Conservation (phyloP, 2,113 vertebrate species). For the Xenotilapia flavipinnis region DNA sequence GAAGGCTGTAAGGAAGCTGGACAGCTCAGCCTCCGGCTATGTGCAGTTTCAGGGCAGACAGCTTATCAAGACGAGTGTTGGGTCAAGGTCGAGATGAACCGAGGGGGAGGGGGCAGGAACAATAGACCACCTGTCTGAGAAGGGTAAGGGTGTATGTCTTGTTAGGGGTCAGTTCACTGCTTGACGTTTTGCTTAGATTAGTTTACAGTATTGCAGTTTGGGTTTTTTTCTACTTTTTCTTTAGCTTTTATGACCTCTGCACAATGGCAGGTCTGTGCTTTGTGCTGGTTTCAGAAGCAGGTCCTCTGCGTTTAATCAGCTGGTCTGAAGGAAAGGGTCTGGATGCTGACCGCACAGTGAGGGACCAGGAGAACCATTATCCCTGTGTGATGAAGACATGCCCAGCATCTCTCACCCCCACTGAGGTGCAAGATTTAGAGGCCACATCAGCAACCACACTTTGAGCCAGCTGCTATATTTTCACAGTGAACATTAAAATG, state of each 20-base stretch:
- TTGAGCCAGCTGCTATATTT: neutral
- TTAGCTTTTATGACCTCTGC: neutral
- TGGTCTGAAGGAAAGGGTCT: neutral
- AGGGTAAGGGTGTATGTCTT: neutral
- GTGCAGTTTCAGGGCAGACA: conserved; percentile 3
- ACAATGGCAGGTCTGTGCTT: neutral
- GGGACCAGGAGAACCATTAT: neutral
- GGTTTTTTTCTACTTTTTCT: fast-evolving
- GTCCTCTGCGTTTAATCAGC: neutral
- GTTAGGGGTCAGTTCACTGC: neutral
- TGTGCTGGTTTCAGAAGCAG: neutral
- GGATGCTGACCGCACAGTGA: neutral
- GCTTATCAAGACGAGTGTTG: conserved; percentile 31
- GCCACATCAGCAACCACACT: neutral
- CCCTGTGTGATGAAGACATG: neutral
- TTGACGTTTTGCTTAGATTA: neutral
- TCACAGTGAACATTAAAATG: neutral
- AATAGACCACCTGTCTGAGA: neutral
- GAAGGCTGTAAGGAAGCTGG: neutral
- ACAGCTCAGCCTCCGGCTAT: neutral
- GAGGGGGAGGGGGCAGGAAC: neutral
- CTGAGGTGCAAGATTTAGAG: neutral
- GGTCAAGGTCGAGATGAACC: neutral
- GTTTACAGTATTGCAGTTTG: neutral
- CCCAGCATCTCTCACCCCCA: neutral